Evolutionary conservation across 2,888 invertebrate species (phyloP).

Genomic region (Ischnura elegans): DNA sequence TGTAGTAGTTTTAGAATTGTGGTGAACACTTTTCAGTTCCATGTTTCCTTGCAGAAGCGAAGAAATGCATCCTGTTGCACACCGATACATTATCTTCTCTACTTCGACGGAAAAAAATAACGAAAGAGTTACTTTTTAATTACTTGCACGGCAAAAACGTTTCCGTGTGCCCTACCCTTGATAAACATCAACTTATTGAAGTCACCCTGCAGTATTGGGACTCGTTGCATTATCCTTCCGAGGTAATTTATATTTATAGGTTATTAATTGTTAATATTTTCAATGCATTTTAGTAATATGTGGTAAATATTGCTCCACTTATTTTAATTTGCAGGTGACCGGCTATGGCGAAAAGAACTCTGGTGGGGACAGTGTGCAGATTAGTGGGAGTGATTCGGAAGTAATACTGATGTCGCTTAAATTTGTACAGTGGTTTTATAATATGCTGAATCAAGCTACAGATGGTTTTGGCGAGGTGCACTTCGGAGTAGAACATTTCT

Average conservation of each 20-base stretch:
- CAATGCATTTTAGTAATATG: neutral
- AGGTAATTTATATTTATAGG: neutral
- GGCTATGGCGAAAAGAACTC: conserved; percentile 12
- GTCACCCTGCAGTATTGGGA: conserved; percentile 79
- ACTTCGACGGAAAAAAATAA: conserved; percentile 79
- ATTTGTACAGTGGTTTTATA: conserved; percentile 82
- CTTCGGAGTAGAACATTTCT: conserved; percentile 80
- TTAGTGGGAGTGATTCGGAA: conserved; percentile 76
- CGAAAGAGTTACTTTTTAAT: conserved; percentile 80
- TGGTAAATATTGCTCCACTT: neutral
- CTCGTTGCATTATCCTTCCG: neutral
- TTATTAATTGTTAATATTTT: neutral
- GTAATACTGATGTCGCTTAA: conserved; percentile 77
- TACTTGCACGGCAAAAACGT: conserved; percentile 80
- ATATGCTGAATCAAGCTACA: conserved; percentile 76
- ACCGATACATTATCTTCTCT: conserved; percentile 78
- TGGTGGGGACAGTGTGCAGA: conserved; percentile 68
- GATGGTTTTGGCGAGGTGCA: conserved; percentile 72
- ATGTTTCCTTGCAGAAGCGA: conserved; percentile 78
- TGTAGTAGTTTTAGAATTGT: neutral
- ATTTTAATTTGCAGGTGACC: neutral
- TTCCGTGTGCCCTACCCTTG: conserved; percentile 77
- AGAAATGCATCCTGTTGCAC: conserved; percentile 79
- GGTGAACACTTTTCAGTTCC: neutral
- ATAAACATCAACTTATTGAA: conserved; percentile 79